phyloP scores from a whole-genome alignment of 2,113 vertebrate genomes.

The Notarius quadriscutis region DNA sequence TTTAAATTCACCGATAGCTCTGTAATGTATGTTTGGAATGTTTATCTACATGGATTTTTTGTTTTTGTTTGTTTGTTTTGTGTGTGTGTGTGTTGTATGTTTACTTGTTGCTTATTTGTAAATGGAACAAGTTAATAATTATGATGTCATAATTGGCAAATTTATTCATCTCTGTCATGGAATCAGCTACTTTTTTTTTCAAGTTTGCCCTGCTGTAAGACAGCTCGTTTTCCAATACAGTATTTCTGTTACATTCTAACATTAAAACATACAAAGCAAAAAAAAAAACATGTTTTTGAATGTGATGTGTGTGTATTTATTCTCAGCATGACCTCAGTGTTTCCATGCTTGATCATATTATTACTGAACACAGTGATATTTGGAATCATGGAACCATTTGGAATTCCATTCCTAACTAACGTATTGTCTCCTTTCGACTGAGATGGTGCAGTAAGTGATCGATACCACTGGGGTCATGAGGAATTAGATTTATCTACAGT shows the following conservation, averaged over 20 bases:
- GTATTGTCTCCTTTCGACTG: too few species aligned
- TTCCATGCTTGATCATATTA: neutral
- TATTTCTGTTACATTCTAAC: neutral
- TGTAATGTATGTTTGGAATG: neutral
- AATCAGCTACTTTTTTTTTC: neutral
- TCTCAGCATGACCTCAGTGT: neutral
- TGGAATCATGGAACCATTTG: neutral
- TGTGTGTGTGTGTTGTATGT: neutral
- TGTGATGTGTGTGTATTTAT: neutral
- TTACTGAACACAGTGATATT: neutral
- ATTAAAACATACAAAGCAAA: neutral
- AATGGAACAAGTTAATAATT: neutral
- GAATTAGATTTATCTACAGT: too few species aligned
- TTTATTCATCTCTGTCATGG: neutral
- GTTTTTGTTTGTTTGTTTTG: too few species aligned
- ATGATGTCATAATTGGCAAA: neutral
- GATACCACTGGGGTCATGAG: too few species aligned
- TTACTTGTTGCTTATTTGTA: neutral
- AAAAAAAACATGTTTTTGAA: neutral
- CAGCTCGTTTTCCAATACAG: neutral
- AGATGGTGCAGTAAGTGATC: too few species aligned
- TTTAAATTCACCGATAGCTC: neutral
- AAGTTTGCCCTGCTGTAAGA: neutral
- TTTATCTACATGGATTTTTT: neutral
- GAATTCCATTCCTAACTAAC: too few species aligned